Conservation (phyloP, 2,113 vertebrate species). For the Sciurus niger region DNA sequence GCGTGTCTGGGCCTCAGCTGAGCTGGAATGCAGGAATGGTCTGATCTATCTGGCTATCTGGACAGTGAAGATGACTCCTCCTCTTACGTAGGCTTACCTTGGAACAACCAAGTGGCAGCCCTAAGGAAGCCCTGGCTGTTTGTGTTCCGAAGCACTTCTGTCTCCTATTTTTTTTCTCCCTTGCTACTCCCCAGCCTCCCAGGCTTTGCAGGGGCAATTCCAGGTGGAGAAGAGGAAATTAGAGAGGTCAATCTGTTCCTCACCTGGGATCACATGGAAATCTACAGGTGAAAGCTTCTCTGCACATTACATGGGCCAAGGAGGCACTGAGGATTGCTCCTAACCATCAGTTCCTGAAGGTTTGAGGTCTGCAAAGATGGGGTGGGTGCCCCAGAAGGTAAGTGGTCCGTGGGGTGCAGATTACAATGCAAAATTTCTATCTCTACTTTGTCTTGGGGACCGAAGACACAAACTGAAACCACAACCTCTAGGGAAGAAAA, state of each 20-base stretch:
- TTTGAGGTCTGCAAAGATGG: not conserved
- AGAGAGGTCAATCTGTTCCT: not conserved
- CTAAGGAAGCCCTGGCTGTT: not conserved
- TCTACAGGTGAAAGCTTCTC: not conserved
- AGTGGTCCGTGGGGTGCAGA: not conserved
- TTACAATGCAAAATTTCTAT: not conserved
- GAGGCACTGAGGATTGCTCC: not conserved
- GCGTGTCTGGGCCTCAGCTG: not conserved
- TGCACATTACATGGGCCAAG: not conserved
- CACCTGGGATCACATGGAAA: not conserved
- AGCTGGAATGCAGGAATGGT: accelerated
- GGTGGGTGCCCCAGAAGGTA: not conserved
- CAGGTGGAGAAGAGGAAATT: not conserved
- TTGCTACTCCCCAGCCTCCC: not conserved
- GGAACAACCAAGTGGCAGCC: not conserved
- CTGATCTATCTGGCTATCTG: not conserved
- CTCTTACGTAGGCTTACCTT: not conserved
- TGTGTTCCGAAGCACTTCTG: not conserved
- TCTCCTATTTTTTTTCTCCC: not conserved
- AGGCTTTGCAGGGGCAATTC: not conserved
- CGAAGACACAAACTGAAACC: not conserved
- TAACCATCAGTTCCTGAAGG: not conserved
- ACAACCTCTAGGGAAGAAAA: not conserved
- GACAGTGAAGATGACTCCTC: not conserved
- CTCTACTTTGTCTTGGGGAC: not conserved